phyloP scores from a whole-genome alignment of 2,797 vertebrate species.

The Oceanodroma leucorhoa region DNA sequence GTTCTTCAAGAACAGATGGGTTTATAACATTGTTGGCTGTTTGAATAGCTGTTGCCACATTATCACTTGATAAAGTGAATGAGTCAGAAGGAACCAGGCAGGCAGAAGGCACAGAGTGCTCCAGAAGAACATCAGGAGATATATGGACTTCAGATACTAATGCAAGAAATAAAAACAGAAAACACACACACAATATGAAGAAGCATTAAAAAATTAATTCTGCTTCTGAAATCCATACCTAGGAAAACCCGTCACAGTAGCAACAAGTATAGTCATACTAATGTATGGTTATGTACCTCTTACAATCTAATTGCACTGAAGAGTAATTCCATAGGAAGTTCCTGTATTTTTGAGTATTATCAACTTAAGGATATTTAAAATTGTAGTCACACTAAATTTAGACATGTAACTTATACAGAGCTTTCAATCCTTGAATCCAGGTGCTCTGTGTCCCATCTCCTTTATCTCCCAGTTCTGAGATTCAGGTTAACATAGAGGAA shows the following conservation, averaged over 20 bases:
- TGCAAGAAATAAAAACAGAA: not conserved
- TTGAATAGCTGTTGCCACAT: not conserved
- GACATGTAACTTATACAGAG: not conserved
- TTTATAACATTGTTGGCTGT: not conserved
- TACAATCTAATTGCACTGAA: not conserved
- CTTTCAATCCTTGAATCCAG: not conserved
- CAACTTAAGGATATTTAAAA: not conserved
- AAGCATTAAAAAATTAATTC: not conserved
- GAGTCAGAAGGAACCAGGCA: conserved; percentile 50
- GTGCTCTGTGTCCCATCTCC: too few relatives aligned
- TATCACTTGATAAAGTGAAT: conserved; percentile 33
- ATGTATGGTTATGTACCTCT: not conserved
- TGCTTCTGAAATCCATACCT: not conserved
- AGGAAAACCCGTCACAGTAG: not conserved
- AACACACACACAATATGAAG: not conserved
- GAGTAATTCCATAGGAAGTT: not conserved
- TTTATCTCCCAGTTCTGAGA: not conserved
- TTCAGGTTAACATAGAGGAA: not conserved
- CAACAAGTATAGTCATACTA: not conserved
- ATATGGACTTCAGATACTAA: conserved; percentile 67
- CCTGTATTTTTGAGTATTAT: not conserved
- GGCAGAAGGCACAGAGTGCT: conserved; percentile 14
- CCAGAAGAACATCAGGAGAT: conserved; percentile 54
- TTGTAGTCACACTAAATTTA: not conserved
- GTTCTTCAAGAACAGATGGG: conserved; percentile 20